Base-by-base conservation (phyloP, 2,888 invertebrate species). In the Lasioglossum calceatum region DNA sequence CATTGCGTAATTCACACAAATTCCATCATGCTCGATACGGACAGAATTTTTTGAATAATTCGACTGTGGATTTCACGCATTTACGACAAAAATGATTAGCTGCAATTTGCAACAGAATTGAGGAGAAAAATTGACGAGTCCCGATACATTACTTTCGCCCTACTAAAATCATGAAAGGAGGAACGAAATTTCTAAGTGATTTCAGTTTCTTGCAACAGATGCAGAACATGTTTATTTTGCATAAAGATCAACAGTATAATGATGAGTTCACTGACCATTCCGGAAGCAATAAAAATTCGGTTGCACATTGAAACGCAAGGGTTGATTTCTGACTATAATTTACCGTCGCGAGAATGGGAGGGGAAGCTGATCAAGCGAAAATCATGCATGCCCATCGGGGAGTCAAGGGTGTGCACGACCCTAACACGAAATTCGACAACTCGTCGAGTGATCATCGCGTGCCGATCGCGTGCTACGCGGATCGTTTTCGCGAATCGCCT, bases 381-480 rank as follows among this genome's bases (percentile, higher is more conserved):
- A 75, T 72, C 83, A 70, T 50, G 84, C 71, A 67, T 83, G 71
- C 76, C 36, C 36, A 50, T 23, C 78, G 67, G 58, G 47, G 58
- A 50, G 19, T 8, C 2, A 36, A 70, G 14, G 8, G 44, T 64
- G 12, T 54, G 71, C 58, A 58, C 61, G 73, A 76, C 58, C 82
- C 61, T n/a, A 67, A 83, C 84, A 86, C 71, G 84, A 82, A 82
- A 81, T 85, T 86, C 82, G 86, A 81, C 87, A 77, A 83, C 82
- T 77, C 79, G 82, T 81, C 80, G 81, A 67, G 50, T 71, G 81
- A 71, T 44, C 77, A 82, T 87, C 89, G 89, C 86, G 89, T 87
- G 88, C 88, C 86, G 87, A 81, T 84, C 84, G 89, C 88, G 86
- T 84, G 86, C 79, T 80, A 71, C 78, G 32, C 16, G 36, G 27